Evolutionary conservation across 2,888 invertebrate species (phyloP).

Genomic region (Lucinisca nassula): DNA sequence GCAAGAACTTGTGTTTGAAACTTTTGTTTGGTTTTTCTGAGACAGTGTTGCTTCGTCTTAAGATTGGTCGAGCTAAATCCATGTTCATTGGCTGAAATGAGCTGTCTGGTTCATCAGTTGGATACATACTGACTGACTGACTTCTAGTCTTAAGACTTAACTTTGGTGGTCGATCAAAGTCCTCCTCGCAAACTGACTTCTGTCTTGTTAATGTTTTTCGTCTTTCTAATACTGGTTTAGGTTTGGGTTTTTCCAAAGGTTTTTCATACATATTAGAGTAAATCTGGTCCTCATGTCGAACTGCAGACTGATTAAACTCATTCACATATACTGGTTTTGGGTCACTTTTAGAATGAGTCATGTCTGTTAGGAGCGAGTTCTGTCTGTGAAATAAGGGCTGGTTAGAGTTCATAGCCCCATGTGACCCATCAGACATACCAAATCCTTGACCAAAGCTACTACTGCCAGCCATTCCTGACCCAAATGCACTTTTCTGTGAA

Average conservation of each 20-base stretch:
- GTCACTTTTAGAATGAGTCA: constrained; percentile 65
- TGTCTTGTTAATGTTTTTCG: background rate
- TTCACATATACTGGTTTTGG: constrained; percentile 47
- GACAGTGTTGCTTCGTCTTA: constrained; percentile 23
- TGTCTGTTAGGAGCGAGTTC: constrained; percentile 59
- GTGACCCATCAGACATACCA: background rate
- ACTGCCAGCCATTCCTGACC: constrained; percentile 2
- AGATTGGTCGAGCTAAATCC: constrained; percentile 45
- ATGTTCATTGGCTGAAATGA: constrained; percentile 47
- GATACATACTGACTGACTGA: constrained; percentile 31
- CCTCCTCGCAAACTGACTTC: constrained; percentile 28
- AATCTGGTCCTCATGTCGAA: constrained; percentile 25
- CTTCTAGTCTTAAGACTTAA: constrained; percentile 40
- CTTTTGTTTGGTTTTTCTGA: background rate
- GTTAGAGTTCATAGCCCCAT: background rate
- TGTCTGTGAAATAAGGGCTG: constrained; percentile 44
- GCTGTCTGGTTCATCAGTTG: background rate
- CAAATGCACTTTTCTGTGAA: constrained; percentile 19
- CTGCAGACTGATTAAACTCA: constrained; percentile 48
- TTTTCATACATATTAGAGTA: constrained; percentile 55
- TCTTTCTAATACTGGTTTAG: constrained; percentile 13
- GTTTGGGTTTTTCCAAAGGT: constrained; percentile 47
- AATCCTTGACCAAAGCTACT: constrained; percentile 4
- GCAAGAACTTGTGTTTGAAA: background rate
- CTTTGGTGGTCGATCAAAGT: constrained; percentile 29